Conservation (phyloP, 2,113 vertebrate genomes). For the Sitta europaea region DNA sequence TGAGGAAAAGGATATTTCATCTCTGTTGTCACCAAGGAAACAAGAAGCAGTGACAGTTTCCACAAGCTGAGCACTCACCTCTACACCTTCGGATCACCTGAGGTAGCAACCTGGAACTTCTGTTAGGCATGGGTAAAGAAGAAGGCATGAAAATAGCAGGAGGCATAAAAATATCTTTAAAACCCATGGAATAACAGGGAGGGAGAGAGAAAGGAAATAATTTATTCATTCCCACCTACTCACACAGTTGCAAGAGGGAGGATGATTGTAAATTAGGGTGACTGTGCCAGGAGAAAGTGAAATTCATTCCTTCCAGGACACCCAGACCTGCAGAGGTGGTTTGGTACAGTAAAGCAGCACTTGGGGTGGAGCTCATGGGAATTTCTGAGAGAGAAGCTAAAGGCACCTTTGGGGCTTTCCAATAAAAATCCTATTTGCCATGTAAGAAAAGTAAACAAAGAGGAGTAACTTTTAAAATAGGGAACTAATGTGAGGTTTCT, state of each 20-base stretch:
- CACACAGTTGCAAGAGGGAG: neutral
- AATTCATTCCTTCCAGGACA: neutral
- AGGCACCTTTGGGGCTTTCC: neutral
- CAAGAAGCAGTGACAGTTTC: neutral
- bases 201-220: neutral
- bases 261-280: neutral
- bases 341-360: neutral
- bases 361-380: neutral
- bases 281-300: neutral
- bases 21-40: constrained; percentile 10
- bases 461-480: neutral
- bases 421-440: neutral
- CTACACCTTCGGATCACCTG: neutral
- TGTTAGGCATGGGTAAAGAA: neutral
- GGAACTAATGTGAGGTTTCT: neutral
- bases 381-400: neutral
- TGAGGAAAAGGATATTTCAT: neutral
- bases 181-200: neutral
- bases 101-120: neutral
- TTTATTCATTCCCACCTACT: neutral
- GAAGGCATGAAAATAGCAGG: neutral
- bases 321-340: neutral
- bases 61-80: neutral
- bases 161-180: neutral
- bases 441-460: neutral